Percentiles rank a stretch among this genome's conserved stretches.
These are phyloP conservation scores for Brachionus plicatilis DNA, from an alignment of 1,140 invertebrate genomes.

Conservation along the genomic window DNA sequence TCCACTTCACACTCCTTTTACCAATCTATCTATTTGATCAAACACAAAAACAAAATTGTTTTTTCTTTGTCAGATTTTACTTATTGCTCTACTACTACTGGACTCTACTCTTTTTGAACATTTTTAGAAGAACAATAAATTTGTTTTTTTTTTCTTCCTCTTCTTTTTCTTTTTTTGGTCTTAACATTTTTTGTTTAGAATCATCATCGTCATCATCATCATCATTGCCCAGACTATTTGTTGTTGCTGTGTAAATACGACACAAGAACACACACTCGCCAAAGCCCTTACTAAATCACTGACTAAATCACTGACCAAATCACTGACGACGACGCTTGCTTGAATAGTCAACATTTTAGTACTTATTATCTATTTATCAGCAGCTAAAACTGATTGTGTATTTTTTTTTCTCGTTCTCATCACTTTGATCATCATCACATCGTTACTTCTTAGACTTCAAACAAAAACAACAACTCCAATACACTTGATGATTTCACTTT, in stretches of 20 bases:
- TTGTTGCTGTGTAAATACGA: slow-evolving; percentile 39
- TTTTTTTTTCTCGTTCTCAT: background rate
- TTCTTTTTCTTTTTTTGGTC: background rate
- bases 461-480: background rate
- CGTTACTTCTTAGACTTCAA: background rate
- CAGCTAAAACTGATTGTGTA: background rate
- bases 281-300: background rate
- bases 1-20: too few species aligned
- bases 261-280: background rate
- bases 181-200: slow-evolving; percentile 12
- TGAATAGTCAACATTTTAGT: background rate
- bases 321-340: background rate
- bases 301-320: background rate
- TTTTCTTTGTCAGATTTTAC: background rate
- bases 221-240: background rate
- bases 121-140: background rate
- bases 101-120: background rate
- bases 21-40: too few species aligned
- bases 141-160: background rate
- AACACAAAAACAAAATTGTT: background rate
- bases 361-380: background rate
- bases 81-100: background rate
- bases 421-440: background rate
- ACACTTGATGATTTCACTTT: background rate
- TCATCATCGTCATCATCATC: background rate